These are phyloP conservation scores for Ceratina australensis DNA, from an alignment of 1,140 invertebrate genomes.

Conservation along the genomic window DNA sequence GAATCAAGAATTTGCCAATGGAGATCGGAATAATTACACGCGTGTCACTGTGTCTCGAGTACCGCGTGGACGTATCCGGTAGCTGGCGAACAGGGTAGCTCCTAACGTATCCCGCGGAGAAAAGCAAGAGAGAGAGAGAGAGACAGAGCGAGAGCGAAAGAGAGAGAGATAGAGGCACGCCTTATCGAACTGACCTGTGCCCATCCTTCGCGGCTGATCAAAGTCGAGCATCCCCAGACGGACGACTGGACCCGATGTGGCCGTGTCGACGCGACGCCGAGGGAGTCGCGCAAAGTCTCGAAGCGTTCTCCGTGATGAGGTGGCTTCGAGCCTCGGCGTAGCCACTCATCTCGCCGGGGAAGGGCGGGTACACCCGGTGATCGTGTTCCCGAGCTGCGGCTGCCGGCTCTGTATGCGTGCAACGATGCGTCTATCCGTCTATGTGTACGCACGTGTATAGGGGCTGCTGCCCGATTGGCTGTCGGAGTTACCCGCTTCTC, in stretches of 20 bases:
- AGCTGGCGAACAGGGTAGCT: conserved; percentile 7
- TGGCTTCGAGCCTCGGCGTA: conserved; percentile 64
- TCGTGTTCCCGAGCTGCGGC: conserved; percentile 10
- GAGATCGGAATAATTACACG: neutral
- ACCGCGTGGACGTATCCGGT: neutral
- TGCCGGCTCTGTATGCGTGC: conserved; percentile 14
- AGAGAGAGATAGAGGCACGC: conserved; percentile 12
- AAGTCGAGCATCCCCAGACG: conserved; percentile 71
- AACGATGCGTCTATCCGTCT: conserved; percentile 18
- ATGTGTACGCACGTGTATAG: conserved; percentile 46
- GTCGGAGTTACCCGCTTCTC: conserved; percentile 57
- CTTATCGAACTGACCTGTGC: conserved; percentile 72
- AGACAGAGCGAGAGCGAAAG: no score
- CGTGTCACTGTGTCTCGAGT: conserved; percentile 40
- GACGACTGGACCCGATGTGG: conserved; percentile 44
- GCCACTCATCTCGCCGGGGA: conserved; percentile 56
- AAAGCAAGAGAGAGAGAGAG: conserved; percentile 32
- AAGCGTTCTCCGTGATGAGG: conserved; percentile 63
- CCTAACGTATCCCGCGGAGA: conserved; percentile 27
- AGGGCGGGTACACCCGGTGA: conserved; percentile 52
- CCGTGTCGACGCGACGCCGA: conserved; percentile 59
- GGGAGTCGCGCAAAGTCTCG: conserved; percentile 64
- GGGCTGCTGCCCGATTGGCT: conserved; percentile 62
- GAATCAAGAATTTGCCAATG: no score
- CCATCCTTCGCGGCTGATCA: conserved; percentile 71